Evolutionary conservation across 1,140 invertebrate species (phyloP), one percentile per base, ranked within the genome.

Genomic region (Drosophila sproati): DNA sequence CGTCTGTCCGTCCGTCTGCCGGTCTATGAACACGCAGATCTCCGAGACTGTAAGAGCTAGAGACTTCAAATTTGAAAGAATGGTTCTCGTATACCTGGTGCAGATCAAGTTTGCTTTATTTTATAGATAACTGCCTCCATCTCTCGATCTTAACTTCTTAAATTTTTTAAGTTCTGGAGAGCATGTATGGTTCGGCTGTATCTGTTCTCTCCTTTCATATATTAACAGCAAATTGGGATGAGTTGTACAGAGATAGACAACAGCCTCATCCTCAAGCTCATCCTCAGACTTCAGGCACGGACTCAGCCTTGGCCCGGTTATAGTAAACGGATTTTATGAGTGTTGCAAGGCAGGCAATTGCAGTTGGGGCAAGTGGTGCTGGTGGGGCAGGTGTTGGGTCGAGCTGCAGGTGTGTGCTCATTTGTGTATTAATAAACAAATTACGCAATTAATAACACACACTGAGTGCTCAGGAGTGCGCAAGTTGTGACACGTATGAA

Each of bases 401-500:
- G 35, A 47, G 34, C 45, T 50, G 43, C 59, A 48, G 39, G 60
- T 73, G 57, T 51, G 51, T 77, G 59, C 34, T 68, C 56, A 77
- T 31, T 77, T 82, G 82, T 52, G 67, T 87, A 87, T 87, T 87
- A 82, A 87, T 88, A 88, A 82, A 82, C 83, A 80, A 78, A 83
- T 88, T 80, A 88, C 83, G 80, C 80, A 87, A 88, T 87, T 87
- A 87, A 88, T 87, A 74, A 88, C 83, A 87, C 83, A 73, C 85
- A 78, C 54, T 87, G 80, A 80, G 83, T 74, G 66, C 83, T 75
- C 83, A 88, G 80, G 81, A 88, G 83, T 78, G 83, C 68, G 76
- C 78, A 76, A 87, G 77, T 73, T 86, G 73, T 66, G 70, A 67
- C 82, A 82, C 70, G 35, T 59, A 55, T 39, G n/a, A 51, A 57